Evolutionary conservation across 2,888 invertebrate species (phyloP).

Genomic region (Drosophila mulleri): DNA sequence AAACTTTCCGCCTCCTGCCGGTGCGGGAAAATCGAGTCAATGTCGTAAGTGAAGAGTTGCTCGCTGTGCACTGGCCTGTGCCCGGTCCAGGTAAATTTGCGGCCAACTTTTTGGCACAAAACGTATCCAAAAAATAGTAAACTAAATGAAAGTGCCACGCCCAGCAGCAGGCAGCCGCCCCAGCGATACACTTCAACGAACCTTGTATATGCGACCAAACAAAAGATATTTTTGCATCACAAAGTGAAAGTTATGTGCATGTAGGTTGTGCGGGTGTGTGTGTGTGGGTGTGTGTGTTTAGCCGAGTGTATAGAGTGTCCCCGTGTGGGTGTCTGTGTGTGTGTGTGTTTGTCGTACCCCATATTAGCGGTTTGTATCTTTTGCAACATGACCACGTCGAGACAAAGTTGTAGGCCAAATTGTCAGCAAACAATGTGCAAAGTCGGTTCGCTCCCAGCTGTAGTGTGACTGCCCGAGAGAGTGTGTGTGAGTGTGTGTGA

Average conservation of each 20-base stretch:
- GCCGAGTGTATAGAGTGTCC: background rate
- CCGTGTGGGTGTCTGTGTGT: slow-evolving; percentile 9
- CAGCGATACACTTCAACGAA: slow-evolving; percentile 10
- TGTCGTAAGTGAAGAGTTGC: slow-evolving; percentile 61
- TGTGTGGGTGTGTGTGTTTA: slow-evolving; percentile 13
- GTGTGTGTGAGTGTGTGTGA: slow-evolving; percentile 1
- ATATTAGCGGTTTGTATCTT: slow-evolving; percentile 70
- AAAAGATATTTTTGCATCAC: slow-evolving; percentile 68
- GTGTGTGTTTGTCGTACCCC: slow-evolving; percentile 35
- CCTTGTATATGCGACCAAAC: slow-evolving; percentile 42
- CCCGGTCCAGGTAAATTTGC: slow-evolving; percentile 48
- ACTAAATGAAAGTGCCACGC: slow-evolving; percentile 72
- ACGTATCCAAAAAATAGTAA: slow-evolving; percentile 55
- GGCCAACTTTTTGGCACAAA: slow-evolving; percentile 55
- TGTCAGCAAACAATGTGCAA: slow-evolving; percentile 54
- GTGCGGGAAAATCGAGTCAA: slow-evolving; percentile 64
- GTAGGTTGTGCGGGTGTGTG: background rate
- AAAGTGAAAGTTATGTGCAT: slow-evolving; percentile 70
- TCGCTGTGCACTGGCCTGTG: slow-evolving; percentile 7
- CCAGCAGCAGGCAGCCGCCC: background rate
- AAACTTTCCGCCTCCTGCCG: slow-evolving; percentile 49
- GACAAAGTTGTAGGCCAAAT: slow-evolving; percentile 56
- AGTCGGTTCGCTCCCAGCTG: slow-evolving; percentile 20
- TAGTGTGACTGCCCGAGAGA: background rate
- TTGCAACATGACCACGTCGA: slow-evolving; percentile 54